These are phyloP conservation scores for Yponomeuta plumbellus DNA, from an alignment of 2,888 invertebrate genomes.

Conservation along the genomic window DNA sequence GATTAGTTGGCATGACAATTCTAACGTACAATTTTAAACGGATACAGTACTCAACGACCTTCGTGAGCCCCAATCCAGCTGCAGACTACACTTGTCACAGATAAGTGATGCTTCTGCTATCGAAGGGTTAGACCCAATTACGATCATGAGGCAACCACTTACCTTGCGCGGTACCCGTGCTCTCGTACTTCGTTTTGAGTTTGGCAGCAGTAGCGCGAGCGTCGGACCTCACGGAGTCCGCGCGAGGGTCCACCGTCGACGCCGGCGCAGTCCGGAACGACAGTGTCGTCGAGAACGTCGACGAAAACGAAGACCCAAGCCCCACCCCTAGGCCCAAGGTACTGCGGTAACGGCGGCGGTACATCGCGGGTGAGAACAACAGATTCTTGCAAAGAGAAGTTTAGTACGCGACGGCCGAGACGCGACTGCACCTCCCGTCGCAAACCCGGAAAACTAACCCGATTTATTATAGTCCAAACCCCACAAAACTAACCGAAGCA, in stretches of 20 bases:
- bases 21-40: too few relatives aligned
- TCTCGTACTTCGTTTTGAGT: constrained; percentile 69
- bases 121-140: too few relatives aligned
- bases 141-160: constrained; percentile 29
- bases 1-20: too few relatives aligned
- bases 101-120: too few relatives aligned
- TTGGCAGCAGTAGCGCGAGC: constrained; percentile 70
- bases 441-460: constrained; percentile 61
- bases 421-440: constrained; percentile 34
- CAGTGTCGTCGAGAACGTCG: constrained; percentile 55
- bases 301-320: constrained; percentile 63
- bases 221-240: constrained; percentile 60
- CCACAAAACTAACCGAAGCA: constrained; percentile 29
- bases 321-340: constrained; percentile 66
- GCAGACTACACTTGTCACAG: too few relatives aligned
- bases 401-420: constrained; percentile 13
- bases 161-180: constrained; percentile 70
- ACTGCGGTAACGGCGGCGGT: constrained; percentile 68
- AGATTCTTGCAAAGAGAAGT: constrained; percentile 1
- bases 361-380: constrained; percentile 33
- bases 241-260: constrained; percentile 26
- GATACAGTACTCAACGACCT: too few relatives aligned
- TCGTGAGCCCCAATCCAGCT: too few relatives aligned
- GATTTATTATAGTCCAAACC: constrained; percentile 58
- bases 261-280: constrained; percentile 50